Base-by-base conservation (phyloP, 2,888 invertebrate genomes). In the Polydrusus pterygomalis region DNA sequence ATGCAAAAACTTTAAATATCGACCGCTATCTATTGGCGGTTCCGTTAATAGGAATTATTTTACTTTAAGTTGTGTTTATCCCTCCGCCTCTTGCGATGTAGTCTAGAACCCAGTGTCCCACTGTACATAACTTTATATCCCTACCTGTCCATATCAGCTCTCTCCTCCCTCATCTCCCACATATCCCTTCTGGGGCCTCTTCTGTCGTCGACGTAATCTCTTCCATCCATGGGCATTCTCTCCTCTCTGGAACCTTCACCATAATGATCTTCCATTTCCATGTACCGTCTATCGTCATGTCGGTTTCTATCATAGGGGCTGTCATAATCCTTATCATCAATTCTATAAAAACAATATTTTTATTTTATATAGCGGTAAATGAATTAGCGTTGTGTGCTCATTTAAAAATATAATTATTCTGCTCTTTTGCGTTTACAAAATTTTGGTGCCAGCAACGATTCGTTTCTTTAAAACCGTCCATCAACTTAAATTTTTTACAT, bases 241-340 rank as follows among this genome's bases (percentile, higher is more conserved):
- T 86, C 86, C 34, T 87, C 87, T 51, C 86, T 80, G 0, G 85
- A 81, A 62, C 80, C 84, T 17, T 85, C 86, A 75, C 84, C 83
- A 70, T 85, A 86, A 79, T 85, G 86, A 38, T 86, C 85, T 5
- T 85, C 87, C 15, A 86, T 80, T 17, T 87, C 87, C 63, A 86
- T 54, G 77, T 86, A 87, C 77, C 87, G 82, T n/a, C 89, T 83
- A 15, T 89, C 89, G 1, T 89, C 89, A 9, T 87, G 85, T 18
- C 87, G 84, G 30, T 85, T 84, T 78, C 89, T 85, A 30, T 87
- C 88, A 71, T 88, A 89, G 0, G 89, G 89, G 88, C 64, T 60
- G 10, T 70, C 77, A 65, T 71, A 76, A 47, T 25, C 77, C 71
- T 87, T 87, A 43, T 87, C 86, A n/a, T 86, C 85, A 18, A 84